These are phyloP conservation scores for Anas flavirostris DNA, from an alignment of 2,797 vertebrate species.

Conservation along the genomic window DNA sequence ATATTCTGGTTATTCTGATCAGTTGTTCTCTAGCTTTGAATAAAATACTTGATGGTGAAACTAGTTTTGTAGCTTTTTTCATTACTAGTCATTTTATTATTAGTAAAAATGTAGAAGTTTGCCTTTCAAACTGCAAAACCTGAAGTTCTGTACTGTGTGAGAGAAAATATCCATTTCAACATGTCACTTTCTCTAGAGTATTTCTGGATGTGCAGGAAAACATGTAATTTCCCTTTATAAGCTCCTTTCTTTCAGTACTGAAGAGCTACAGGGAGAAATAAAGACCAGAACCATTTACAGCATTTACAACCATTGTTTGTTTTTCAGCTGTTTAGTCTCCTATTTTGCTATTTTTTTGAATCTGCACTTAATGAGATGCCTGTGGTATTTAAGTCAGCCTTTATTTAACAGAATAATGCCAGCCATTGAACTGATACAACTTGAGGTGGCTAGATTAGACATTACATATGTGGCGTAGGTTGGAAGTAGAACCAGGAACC, in stretches of 20 bases:
- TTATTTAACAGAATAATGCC: not conserved
- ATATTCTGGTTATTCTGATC: not conserved
- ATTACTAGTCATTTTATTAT: not conserved
- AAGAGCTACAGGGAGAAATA: not conserved
- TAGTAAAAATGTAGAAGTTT: not conserved
- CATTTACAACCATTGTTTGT: too few relatives aligned
- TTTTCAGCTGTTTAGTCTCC: not conserved
- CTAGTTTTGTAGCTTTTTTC: not conserved
- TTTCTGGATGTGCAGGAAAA: not conserved
- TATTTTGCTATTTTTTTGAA: not conserved
- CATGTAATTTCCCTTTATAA: not conserved
- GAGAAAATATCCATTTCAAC: not conserved
- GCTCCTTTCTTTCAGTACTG: not conserved
- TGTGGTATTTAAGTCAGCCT: not conserved
- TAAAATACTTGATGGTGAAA: not conserved
- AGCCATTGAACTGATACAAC: not conserved
- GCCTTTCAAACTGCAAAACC: not conserved
- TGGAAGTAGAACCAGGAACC: not conserved
- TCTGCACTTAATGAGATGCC: not conserved
- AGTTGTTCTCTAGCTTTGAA: not conserved
- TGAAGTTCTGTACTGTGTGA: not conserved
- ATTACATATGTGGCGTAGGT: fast-evolving
- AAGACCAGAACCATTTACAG: too few relatives aligned
- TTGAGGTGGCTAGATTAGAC: not conserved
- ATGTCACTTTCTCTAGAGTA: not conserved